Evolutionary conservation across 2,888 invertebrate genomes (phyloP).

Genomic region (Drosophila borealis): DNA sequence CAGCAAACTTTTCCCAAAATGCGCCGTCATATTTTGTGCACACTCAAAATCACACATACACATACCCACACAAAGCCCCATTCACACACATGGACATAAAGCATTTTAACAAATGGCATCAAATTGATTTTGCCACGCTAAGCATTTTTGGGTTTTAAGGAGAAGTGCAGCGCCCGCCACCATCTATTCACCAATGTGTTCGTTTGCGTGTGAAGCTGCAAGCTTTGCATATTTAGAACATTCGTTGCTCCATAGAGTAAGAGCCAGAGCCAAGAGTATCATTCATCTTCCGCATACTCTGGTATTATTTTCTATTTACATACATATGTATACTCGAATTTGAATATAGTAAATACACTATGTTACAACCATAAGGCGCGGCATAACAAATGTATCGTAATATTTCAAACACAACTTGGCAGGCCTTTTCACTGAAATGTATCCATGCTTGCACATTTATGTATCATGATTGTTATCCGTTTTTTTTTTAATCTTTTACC

Average conservation of each 20-base stretch:
- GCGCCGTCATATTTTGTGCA: conserved; percentile 63
- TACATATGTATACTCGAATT: conserved; percentile 1
- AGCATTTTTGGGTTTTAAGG: conserved; percentile 64
- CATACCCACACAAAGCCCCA: conserved; percentile 10
- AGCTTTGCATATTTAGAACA: conserved; percentile 60
- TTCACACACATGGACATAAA: conserved; percentile 31
- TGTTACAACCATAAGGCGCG: neutral
- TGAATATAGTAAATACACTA: conserved; percentile 2
- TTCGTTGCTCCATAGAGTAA: conserved; percentile 14
- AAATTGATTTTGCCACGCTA: conserved; percentile 74
- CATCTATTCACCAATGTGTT: conserved; percentile 3
- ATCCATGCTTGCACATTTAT: neutral
- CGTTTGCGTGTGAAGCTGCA: conserved; percentile 11
- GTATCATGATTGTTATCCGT: too few species aligned
- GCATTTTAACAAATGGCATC: conserved; percentile 74
- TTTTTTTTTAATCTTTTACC: too few species aligned
- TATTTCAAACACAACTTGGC: neutral
- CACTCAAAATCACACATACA: conserved; percentile 23
- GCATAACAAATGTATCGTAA: neutral
- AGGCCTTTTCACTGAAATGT: neutral
- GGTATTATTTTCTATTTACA: neutral
- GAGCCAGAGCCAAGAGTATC: conserved; percentile 8
- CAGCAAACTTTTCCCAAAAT: conserved; percentile 47
- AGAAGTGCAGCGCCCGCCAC: conserved; percentile 18
- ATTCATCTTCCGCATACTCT: conserved; percentile 14